Evolutionary conservation across 2,797 vertebrate species (phyloP), one percentile per base, ranked within the genome.

Genomic region (Lepus townsendii): DNA sequence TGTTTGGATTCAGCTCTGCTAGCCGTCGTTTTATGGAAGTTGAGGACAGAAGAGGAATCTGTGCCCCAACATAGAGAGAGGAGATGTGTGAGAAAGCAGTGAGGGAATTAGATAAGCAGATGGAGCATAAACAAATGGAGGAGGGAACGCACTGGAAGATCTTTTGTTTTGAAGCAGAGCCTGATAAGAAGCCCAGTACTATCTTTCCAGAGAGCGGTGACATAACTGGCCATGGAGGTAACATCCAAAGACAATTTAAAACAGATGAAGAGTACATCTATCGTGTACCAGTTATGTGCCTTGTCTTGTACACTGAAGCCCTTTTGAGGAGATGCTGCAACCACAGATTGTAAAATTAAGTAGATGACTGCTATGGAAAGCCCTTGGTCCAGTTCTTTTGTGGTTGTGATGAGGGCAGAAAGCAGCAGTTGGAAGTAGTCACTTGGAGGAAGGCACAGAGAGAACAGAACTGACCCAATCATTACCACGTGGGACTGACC

Each of bases 371-470:
- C n/a, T 73, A 20, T 30, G 87, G 42, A 72, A 71, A 50, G 42
- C 11, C 8, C 47, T 88, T 42, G 27, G 47, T 7, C 32, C 30
- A 47, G 65, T 14, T 60, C 19, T 27, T 57, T 47, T 72, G 63
- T 52, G 6, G 6, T 42, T 73, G 7, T 17, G 24, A 30, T 17
- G 26, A 82, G 22, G 65, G 9, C 47, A 54, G 47, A 38, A 60
- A 20, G n/a, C 8, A 50, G 19, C n/a, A 13, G 30, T 69, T 22
- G 63, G 20, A 35, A 54, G 63, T 4, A 38, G 17, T 32, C 32
- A 3, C 2, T 24, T 27, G 4, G 12, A 7, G 10, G 32, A 12
- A 14, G 17, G 68, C n/a, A 26, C 0, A 0, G 11, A 69, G 78
- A 68, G 30, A 57, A 22, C 0, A 27, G 38, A 62, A 7, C 38